Base-by-base conservation (phyloP, 2,113 vertebrate species). In the Oncorhynchus masou region DNA sequence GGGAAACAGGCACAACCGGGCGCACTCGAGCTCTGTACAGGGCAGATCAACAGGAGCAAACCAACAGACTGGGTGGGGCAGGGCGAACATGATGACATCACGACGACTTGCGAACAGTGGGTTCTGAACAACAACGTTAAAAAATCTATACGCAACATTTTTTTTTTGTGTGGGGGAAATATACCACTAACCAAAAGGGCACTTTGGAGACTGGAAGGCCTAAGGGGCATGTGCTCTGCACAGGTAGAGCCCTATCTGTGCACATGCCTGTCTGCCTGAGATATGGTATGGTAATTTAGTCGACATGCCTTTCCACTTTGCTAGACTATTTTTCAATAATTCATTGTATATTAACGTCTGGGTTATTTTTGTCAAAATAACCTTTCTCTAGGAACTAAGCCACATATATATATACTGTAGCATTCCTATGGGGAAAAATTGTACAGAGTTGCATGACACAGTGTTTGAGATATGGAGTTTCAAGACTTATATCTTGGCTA, bases 301-400 rank as follows among this genome's bases (percentile, higher is more conserved):
- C 39, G 73, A 76, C 68, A 81, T 60, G 57, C 69, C 78, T 79
- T 75, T 80, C 72, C 73, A 68, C 68, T 77, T 69, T 68, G 57
- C 79, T 49, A 54, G 22, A 74, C 75, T 68, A 76, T 68, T 74
- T 48, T 69, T 75, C 57, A 79, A 87, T 83, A 76, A 77, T 74
- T 76, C 57, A 70, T 81, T 74, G 34, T 19, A 34, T 68, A 70
- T 11, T 84, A 45, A 81, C 79, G 71, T 76, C 74, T 74, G 64
- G 65, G 68, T 59, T 76, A 25, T 86, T 75, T 76, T 81, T 45
- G 74, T 76, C 74, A 39, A 81, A 80, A 75, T 51, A 81, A 70
- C 62, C 75, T 29, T 57, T 45, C 68, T 51, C 11, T 39, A 51
- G 68, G 22, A 51, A 51, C 20, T 3, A 70, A 49, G 9, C 45